Evolutionary conservation across 2,113 vertebrate genomes (phyloP).

Genomic region (Phylloscopus whistleri): DNA sequence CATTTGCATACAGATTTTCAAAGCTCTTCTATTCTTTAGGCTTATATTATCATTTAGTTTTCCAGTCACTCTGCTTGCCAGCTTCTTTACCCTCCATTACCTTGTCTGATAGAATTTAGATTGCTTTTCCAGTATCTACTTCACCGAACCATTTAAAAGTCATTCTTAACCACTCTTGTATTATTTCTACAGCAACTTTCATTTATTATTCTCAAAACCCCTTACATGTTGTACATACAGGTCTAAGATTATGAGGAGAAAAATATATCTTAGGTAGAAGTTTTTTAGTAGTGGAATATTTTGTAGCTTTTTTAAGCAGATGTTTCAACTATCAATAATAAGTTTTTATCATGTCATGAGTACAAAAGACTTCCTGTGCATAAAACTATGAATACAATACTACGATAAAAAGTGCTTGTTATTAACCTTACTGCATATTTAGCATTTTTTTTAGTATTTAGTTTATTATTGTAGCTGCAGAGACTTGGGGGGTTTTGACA

Average conservation of each 20-base stretch:
- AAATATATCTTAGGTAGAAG: background rate
- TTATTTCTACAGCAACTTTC: background rate
- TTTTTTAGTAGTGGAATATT: background rate
- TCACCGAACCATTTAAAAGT: constrained; percentile 20
- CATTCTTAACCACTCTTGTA: constrained; percentile 30
- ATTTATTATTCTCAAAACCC: background rate
- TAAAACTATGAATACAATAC: background rate
- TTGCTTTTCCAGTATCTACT: constrained; percentile 16
- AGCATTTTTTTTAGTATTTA: background rate
- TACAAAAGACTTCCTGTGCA: background rate
- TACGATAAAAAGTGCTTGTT: background rate
- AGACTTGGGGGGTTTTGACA: background rate
- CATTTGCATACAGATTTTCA: constrained; percentile 23
- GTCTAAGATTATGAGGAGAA: background rate
- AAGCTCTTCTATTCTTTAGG: background rate
- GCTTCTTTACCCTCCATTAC: constrained; percentile 30
- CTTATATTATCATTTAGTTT: constrained; percentile 38
- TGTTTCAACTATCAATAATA: background rate
- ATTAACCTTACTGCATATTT: background rate
- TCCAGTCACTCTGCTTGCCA: background rate
- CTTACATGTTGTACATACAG: background rate
- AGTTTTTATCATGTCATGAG: background rate
- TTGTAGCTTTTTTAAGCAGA: background rate
- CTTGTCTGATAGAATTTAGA: constrained; percentile 45
- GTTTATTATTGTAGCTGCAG: background rate